Evolutionary conservation across 2,113 vertebrate species (phyloP).

Genomic region (Archilochus colubris): DNA sequence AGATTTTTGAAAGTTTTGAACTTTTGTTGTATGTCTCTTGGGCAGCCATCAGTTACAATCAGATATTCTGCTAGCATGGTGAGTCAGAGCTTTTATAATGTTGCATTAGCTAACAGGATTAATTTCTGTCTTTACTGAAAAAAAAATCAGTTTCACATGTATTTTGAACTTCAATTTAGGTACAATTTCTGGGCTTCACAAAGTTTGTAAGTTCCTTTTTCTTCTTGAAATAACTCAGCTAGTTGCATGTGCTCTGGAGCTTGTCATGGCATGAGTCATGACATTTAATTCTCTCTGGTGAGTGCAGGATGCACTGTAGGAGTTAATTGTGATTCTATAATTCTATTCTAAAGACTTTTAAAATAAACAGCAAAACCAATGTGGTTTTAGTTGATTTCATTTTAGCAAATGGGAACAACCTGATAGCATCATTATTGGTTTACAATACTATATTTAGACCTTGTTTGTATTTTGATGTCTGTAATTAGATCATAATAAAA

Average conservation of each 20-base stretch:
- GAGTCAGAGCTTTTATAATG: neutral
- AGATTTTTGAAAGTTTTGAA: neutral
- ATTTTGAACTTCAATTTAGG: neutral
- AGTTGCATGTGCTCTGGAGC: neutral
- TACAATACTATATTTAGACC: neutral
- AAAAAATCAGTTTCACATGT: neutral
- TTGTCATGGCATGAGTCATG: neutral
- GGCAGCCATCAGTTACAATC: neutral
- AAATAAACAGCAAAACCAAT: neutral
- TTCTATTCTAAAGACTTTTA: neutral
- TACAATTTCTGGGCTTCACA: neutral
- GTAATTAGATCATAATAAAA: too few relatives aligned
- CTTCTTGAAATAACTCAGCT: neutral
- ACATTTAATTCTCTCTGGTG: neutral
- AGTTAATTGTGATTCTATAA: neutral
- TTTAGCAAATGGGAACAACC: neutral
- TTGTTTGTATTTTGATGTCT: conserved; percentile 11
- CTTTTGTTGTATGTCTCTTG: neutral
- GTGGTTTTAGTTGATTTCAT: neutral
- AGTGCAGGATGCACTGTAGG: too few relatives aligned
- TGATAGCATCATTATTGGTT: neutral
- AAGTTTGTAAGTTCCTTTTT: neutral
- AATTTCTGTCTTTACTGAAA: neutral
- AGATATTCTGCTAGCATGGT: neutral
- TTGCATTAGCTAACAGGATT: neutral